Evolutionary conservation across 2,888 invertebrate genomes (phyloP).

Genomic region (Tiphia femorata): DNA sequence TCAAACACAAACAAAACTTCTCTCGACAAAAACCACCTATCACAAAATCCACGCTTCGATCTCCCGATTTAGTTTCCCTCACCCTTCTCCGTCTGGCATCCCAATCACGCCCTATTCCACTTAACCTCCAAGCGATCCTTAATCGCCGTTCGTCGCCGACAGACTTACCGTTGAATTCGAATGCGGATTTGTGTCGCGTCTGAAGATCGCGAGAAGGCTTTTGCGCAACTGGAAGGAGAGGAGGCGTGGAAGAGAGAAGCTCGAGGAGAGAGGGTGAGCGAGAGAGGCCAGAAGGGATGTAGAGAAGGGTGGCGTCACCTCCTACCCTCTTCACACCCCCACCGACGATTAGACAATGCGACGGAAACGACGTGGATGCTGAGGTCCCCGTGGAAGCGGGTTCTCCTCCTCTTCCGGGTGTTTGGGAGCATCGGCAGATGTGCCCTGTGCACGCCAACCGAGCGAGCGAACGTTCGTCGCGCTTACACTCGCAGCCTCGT

Average conservation of each 20-base stretch:
- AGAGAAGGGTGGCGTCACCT: slow-evolving; percentile 17
- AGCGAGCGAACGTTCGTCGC: background rate
- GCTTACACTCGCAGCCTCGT: slow-evolving; percentile 21
- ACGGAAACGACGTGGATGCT: slow-evolving; percentile 52
- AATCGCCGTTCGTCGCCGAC: slow-evolving; percentile 7
- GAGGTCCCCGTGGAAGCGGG: no score
- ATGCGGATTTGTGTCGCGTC: slow-evolving; percentile 55
- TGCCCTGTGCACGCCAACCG: slow-evolving; percentile 42
- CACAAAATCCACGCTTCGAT: no score
- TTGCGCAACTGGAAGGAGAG: slow-evolving; percentile 3
- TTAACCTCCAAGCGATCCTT: slow-evolving; percentile 27
- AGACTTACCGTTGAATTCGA: slow-evolving; percentile 53
- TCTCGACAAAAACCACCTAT: no score
- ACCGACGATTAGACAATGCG: slow-evolving; percentile 62
- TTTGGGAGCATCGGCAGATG: slow-evolving; percentile 64
- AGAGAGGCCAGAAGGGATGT: slow-evolving; percentile 3
- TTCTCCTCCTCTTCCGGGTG: slow-evolving; percentile 32
- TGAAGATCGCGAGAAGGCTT: slow-evolving; percentile 39
- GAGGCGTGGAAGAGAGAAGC: slow-evolving; percentile 9
- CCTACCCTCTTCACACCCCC: slow-evolving; percentile 26
- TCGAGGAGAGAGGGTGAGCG: slow-evolving; percentile 6
- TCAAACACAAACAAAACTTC: no score
- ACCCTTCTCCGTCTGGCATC: no score
- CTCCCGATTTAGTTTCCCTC: no score
- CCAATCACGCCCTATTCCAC: slow-evolving; percentile 13